Base-by-base conservation (phyloP, 2,797 vertebrate genomes). In the Protonibea diacanthus region DNA sequence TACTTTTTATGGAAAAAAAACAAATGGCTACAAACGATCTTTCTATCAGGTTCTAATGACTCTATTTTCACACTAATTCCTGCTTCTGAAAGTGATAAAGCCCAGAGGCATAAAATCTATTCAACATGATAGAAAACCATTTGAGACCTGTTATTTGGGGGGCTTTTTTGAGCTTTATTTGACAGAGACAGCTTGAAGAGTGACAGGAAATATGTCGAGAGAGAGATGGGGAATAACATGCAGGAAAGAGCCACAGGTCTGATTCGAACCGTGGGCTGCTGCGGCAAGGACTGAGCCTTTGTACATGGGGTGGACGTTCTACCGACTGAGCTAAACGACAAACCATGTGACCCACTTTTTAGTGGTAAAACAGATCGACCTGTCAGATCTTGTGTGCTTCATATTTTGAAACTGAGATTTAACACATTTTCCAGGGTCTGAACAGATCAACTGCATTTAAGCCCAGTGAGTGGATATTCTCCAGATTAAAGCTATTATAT, bases 351-450 rank as follows among this genome's bases (percentile, higher is more conserved):
- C 55, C 48, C 5, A 45, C 15, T 58, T 45, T 47, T 72, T 53
- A 48, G 27, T 29, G 21, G 60, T 44, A n/a, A 62, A 84, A 60
- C 55, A 74, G 61, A 81, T 75, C 27, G 55, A 74, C 27, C 53
- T 52, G 63, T 71, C 74, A 44, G 23, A 73, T 44, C 11, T 23
- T 8, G 2, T 42, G 44, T 63, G 47, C 29, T 49, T 62, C n/a
- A 0, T 51, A 20, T 51, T 61, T 49, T 55, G 11, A 60, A 45
- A 56, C 4, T 23, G 57, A 73, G 48, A 58, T 63, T 73, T 18
- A 44, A 74, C 42, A 49, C 2, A 5, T 18, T 56, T 55, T 62
- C 18, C 9, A 53, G 12, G 21, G 25, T 55, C 42, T 56, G 21
- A 78, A 44, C 29, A 57, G 21, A 71, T 52, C 2, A 14, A 58